Base-by-base conservation (phyloP, 1,140 invertebrate genomes). In the Bombus affinis region DNA sequence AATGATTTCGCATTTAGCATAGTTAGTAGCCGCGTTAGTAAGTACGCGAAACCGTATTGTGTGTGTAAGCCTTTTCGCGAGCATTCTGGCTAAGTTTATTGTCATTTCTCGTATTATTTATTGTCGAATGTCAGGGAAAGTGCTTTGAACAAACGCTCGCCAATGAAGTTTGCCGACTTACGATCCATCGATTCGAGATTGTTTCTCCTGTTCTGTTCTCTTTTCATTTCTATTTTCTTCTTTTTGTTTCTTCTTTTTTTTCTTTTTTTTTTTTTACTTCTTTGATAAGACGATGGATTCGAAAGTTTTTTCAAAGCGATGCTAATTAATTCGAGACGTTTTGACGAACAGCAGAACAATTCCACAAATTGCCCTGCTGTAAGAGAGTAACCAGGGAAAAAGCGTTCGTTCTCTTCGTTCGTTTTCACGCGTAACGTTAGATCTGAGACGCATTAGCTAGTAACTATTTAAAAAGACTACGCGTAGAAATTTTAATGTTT, bases 1-100 rank as follows among this genome's bases (percentile, higher is more conserved):
- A 90, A 88, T 76, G 80, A 90, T 88, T 90, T 89, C 77, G 83
- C 81, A 90, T 88, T 90, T 90, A 90, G 79, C 66, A 83, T 77
- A 90, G 77, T 83, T 75, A 86, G 72, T 83, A 86, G 83, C 62
- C 70, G 74, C 83, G 59, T 57, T 85, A 86, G 62, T 77, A 53
- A 68, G 32, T 57, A 62, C 80, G 74, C 62, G 65, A 78, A 83
- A 87, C 66, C 66, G 44, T 62, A 74, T 70, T n/a, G 71, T 47
- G 13, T 72, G 66, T 68, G 65, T 78, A 80, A 62, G 44, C 9
- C 57, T 73, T 59, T 53, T 44, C 53, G 65, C 68, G 68, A 73
- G 68, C 53, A 72, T 39, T 37, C 44, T 77, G 62, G 62, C 68
- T 85, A 79, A 87, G 62, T 83, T 32, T 80, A 44, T 72, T 81